phyloP scores from a whole-genome alignment of 2,113 vertebrate genomes.

The Dipodomys merriami region DNA sequence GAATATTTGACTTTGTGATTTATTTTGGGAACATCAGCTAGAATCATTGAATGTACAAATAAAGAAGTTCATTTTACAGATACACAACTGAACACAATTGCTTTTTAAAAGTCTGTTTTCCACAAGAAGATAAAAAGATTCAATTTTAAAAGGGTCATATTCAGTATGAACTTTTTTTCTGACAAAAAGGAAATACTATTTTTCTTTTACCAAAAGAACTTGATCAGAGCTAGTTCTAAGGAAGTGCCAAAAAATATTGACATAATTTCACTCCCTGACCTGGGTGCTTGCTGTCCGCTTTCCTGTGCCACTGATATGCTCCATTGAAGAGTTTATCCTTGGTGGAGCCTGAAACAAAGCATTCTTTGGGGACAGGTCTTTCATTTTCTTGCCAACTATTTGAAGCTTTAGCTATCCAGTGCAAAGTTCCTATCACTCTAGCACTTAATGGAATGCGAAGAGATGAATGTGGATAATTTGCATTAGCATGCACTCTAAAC shows the following conservation, averaged over 20 bases:
- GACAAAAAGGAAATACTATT: neutral
- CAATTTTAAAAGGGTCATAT: constrained; percentile 24
- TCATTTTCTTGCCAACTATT: constrained; percentile 24
- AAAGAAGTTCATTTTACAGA: constrained; percentile 42
- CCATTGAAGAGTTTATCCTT: neutral
- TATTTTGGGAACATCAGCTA: constrained; percentile 64
- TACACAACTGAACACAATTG: constrained; percentile 28
- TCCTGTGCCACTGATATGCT: neutral
- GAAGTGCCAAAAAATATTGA: neutral
- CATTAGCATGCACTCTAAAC: neutral
- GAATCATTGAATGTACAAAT: constrained; percentile 54
- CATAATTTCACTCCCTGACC: neutral
- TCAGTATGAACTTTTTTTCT: constrained; percentile 48
- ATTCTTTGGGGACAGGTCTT: neutral
- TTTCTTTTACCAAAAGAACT: constrained; percentile 32
- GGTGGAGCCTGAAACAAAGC: neutral
- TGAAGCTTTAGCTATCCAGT: neutral
- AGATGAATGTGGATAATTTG: neutral
- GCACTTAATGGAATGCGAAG: neutral
- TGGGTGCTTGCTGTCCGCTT: neutral
- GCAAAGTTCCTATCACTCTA: neutral
- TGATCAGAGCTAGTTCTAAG: neutral
- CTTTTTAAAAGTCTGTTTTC: constrained; percentile 36
- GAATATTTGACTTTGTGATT: constrained; percentile 51
- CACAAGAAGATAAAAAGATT: neutral